Evolutionary conservation across 2,797 vertebrate genomes (phyloP).

Genomic region (Cynopterus sphinx): DNA sequence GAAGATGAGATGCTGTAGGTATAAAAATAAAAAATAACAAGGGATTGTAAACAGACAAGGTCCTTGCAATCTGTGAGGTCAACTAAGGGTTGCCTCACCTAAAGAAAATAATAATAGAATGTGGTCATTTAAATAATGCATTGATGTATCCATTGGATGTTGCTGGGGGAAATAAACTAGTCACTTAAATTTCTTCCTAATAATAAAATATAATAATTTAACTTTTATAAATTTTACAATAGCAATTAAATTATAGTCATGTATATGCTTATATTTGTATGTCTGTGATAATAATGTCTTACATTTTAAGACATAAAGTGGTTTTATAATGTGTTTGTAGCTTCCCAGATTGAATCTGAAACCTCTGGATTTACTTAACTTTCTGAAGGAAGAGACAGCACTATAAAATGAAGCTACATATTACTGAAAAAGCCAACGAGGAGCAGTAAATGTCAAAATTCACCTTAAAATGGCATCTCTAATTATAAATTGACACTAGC

Average conservation of each 20-base stretch:
- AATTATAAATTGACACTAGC: constrained; percentile 67
- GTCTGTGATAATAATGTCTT: background rate
- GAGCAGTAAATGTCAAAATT: constrained; percentile 70
- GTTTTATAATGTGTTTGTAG: background rate
- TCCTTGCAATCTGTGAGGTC: no score
- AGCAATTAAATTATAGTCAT: constrained; percentile 10
- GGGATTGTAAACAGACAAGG: no score
- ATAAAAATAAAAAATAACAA: no score
- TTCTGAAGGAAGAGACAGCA: constrained; percentile 42
- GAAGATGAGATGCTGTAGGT: no score
- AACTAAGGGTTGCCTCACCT: no score
- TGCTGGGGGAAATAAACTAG: background rate
- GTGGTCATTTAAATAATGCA: background rate
- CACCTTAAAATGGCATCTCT: constrained; percentile 68
- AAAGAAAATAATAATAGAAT: background rate
- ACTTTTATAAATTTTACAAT: background rate
- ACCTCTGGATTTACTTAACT: background rate
- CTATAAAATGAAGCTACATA: constrained; percentile 11
- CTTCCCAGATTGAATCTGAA: constrained; percentile 3
- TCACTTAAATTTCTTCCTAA: background rate
- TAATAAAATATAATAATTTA: background rate
- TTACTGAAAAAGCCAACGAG: constrained; percentile 56
- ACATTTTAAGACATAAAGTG: constrained; percentile 1
- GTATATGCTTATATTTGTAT: background rate
- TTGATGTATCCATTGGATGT: background rate